A percentile compares a stretch with the other conserved stretches of the same genome.
These are phyloP conservation scores for Aphelocoma californica DNA, from an alignment of 2,797 vertebrate species.

Conservation along the genomic window DNA sequence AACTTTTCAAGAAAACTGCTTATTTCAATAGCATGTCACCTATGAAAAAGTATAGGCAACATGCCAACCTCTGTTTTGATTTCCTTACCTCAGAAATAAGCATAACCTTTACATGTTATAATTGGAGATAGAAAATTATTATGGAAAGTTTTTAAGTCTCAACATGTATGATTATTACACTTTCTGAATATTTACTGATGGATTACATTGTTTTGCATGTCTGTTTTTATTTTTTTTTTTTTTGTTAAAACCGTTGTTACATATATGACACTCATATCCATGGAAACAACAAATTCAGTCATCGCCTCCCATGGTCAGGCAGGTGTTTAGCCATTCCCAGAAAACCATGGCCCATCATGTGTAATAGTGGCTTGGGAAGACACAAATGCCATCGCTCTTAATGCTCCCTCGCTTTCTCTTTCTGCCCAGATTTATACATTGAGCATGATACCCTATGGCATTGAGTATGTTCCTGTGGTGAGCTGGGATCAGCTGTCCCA, in stretches of 20 bases:
- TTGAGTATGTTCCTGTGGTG: not conserved
- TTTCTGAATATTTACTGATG: not conserved
- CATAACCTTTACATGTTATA: not conserved
- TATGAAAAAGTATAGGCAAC: not conserved
- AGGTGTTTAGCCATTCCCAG: not conserved
- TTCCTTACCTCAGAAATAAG: not conserved
- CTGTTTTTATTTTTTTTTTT: not conserved
- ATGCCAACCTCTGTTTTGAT: not conserved
- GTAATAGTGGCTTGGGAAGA: not conserved
- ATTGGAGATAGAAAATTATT: not conserved
- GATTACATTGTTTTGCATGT: not conserved
- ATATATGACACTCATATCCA: not conserved
- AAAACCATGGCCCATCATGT: not conserved
- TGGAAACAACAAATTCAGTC: not conserved
- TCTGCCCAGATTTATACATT: not conserved
- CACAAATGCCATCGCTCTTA: fast-evolving
- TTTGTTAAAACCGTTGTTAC: not conserved
- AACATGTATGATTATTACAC: not conserved
- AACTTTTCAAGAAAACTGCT: not conserved
- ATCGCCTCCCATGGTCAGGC: fast-evolving
- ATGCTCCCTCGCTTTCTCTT: fast-evolving
- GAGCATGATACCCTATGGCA: fast-evolving
- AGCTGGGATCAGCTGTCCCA: not conserved
- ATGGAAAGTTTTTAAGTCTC: not conserved
- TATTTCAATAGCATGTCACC: not conserved